phyloP scores from a whole-genome alignment of 2,113 vertebrate genomes.

The Paradoxurus hermaphroditus region DNA sequence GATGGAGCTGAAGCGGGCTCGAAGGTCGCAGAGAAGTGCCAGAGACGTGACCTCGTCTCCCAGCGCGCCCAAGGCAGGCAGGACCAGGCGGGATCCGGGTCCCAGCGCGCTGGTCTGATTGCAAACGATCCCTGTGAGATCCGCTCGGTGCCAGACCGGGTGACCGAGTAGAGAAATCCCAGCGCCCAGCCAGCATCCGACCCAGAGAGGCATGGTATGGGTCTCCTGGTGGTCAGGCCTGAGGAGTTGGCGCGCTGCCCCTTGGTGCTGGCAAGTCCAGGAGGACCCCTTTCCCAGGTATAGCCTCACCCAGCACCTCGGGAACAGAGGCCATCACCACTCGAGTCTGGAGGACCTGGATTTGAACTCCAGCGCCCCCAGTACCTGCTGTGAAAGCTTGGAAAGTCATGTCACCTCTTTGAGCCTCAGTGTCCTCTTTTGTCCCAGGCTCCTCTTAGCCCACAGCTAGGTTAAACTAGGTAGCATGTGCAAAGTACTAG shows the following conservation, averaged over 20 bases:
- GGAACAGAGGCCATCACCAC: background rate
- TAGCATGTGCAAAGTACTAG: background rate
- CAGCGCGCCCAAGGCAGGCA: background rate
- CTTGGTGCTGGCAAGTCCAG: background rate
- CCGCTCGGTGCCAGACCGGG: background rate
- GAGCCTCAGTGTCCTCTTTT: background rate
- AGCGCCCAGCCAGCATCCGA: background rate
- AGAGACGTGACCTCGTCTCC: background rate
- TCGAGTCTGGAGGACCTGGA: background rate
- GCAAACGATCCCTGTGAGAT: background rate
- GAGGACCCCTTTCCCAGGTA: background rate
- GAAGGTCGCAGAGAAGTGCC: background rate
- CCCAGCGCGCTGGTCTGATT: background rate
- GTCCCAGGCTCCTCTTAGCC: background rate
- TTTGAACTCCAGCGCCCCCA: background rate
- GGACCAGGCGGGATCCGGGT: background rate
- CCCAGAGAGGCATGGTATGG: background rate
- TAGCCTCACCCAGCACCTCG: background rate
- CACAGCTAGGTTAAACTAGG: background rate
- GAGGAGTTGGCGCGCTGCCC: background rate
- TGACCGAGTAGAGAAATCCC: background rate
- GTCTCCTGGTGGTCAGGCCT: background rate
- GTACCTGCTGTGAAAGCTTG: background rate
- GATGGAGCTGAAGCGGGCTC: background rate
- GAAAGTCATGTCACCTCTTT: background rate